Percentiles rank a stretch among this genome's conserved stretches.
These are phyloP conservation scores for Hemicordylus capensis DNA, from an alignment of 2,113 vertebrate species.

Conservation along the genomic window DNA sequence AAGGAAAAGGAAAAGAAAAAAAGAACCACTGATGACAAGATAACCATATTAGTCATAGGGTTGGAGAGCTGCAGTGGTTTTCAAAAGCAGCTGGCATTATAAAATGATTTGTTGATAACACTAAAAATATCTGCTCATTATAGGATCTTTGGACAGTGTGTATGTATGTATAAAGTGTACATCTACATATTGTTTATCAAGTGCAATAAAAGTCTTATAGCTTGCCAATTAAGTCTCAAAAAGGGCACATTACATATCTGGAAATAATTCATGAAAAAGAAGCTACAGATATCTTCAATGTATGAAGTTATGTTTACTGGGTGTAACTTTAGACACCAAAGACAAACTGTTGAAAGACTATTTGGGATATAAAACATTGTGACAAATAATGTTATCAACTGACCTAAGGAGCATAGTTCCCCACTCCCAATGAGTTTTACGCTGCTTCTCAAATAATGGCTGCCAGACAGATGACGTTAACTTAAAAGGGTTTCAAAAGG, in stretches of 20 bases:
- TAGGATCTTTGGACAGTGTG: slow-evolving; percentile 38
- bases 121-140: slow-evolving; percentile 28
- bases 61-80: slow-evolving; percentile 64
- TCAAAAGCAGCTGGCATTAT: slow-evolving; percentile 70
- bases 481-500: not conserved
- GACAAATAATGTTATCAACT: not conserved
- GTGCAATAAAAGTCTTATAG: no score
- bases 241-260: slow-evolving; percentile 11
- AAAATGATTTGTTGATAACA: slow-evolving; percentile 71
- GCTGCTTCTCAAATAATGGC: no score
- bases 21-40: slow-evolving; percentile 71
- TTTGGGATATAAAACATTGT: not conserved
- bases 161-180: not conserved
- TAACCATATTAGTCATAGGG: slow-evolving; percentile 53
- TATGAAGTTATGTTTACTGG: not conserved
- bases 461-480: no score
- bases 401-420: not conserved
- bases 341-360: not conserved
- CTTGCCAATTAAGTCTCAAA: slow-evolving; percentile 46
- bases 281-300: not conserved
- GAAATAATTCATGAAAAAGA: slow-evolving; percentile 42
- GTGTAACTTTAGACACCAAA: not conserved
- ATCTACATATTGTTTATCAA: not conserved
- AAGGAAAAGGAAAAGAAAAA: no score
- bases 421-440: not conserved